phyloP scores from a whole-genome alignment of 2,797 vertebrate species.

The Enteromius viviparus region DNA sequence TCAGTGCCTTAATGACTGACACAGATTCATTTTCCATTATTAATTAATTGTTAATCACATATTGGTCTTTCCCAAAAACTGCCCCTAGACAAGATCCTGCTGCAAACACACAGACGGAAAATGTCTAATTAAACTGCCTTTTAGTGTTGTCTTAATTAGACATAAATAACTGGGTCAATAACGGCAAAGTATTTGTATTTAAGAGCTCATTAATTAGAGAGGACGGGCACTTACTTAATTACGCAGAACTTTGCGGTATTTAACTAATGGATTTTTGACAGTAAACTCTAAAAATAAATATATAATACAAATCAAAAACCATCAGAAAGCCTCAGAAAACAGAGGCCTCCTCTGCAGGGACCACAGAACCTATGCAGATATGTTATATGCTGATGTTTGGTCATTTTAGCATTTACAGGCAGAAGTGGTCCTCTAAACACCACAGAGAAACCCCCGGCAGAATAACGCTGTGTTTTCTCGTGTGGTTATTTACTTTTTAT shows the following conservation, averaged over 20 bases:
- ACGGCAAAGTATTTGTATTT: slow-evolving; percentile 39
- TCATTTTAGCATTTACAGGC: background rate
- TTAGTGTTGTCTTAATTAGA: slow-evolving; percentile 55
- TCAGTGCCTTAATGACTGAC: slow-evolving; percentile 11
- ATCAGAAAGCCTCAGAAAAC: background rate
- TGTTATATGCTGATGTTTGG: background rate
- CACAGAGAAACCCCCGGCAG: background rate
- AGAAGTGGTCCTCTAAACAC: background rate
- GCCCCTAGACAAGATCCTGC: slow-evolving; percentile 61
- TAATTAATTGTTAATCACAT: slow-evolving; percentile 14
- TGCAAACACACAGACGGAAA: background rate
- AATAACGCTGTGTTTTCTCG: background rate
- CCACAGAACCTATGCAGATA: background rate
- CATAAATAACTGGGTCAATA: slow-evolving; percentile 51
- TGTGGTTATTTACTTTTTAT: background rate
- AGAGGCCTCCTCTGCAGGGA: background rate
- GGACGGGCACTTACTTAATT: slow-evolving; percentile 29
- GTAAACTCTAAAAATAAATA: background rate
- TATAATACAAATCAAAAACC: background rate
- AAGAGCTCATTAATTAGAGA: slow-evolving; percentile 44
- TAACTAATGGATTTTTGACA: slow-evolving; percentile 32
- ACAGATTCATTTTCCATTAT: slow-evolving; percentile 1
- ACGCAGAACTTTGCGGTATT: slow-evolving; percentile 18
- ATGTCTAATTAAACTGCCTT: slow-evolving; percentile 45
- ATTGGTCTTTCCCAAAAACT: background rate